Base-by-base conservation (phyloP, 2,113 vertebrate species). In the Zapus hudsonius region DNA sequence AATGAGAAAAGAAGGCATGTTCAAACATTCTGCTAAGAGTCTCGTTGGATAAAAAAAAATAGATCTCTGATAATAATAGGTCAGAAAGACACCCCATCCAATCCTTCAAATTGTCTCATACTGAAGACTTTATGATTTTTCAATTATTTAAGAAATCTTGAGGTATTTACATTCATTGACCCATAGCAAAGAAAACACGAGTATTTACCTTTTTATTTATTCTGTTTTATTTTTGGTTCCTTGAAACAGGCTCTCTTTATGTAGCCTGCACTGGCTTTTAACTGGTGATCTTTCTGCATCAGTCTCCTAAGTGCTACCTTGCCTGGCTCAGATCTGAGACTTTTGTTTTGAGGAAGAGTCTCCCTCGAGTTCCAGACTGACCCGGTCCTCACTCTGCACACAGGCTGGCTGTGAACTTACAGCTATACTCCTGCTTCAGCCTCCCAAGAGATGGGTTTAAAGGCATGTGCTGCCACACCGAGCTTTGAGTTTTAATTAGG, bases 1-100 rank as follows among this genome's bases (percentile, higher is more conserved):
- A 89, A 74, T 9, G 93, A 92, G 61, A 95, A 93, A 93, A 93
- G 93, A 97, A 96, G 87, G 89, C 10, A 42, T 33, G 12, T 72
- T 85, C 67, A 89, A 93, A 78, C 19, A 78, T 8, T 78, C 47
- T 69, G 9, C 52, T 79, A 84, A 88, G 73, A 84, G 75, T 90
- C 61, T 75, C 64, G 2, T 66, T 64, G 66, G 11, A 55, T 61
- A 87, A 86, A 78, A 72, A 25, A 85, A 67, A 47, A 66, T 19
- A 76, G 20, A 84, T 55, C 38, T 86, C 72, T 89, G 75, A 87
- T 23, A 80, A 78, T 38, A 70, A 44, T 44, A 29, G 17, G 42
- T 64, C 29, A 85, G 81, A 33, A 92, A 78, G 47, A 52, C 40
- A 47, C 13, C 86, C 7, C 47, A 57, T 38, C 25, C 5, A 64